phyloP scores from a whole-genome alignment of 2,888 invertebrate genomes.

The Cartodere bifasciata region DNA sequence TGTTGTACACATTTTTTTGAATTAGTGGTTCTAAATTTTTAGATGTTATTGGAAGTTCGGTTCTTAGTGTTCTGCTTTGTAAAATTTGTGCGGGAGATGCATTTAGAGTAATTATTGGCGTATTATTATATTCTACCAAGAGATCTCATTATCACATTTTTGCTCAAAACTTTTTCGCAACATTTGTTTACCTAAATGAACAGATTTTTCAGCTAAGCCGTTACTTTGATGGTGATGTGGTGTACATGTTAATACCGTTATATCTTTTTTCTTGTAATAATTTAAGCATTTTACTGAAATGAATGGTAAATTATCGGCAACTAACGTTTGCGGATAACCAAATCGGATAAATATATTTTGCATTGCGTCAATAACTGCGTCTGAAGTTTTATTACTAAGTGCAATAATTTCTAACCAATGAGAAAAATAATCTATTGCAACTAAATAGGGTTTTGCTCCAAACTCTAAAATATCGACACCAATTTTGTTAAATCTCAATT shows the following conservation, averaged over 20 bases:
- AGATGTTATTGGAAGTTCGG: slow-evolving; percentile 12
- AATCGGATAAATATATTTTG: slow-evolving; percentile 16
- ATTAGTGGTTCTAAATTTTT: slow-evolving; percentile 14
- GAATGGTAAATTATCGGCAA: slow-evolving; percentile 18
- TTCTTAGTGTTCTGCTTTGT: slow-evolving; percentile 14
- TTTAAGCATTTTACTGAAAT: slow-evolving; percentile 14
- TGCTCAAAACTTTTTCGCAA: slow-evolving; percentile 15
- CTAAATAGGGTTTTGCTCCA: slow-evolving; percentile 16
- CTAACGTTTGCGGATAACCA: slow-evolving; percentile 20
- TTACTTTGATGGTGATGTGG: slow-evolving; percentile 15
- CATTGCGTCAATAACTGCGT: slow-evolving; percentile 15
- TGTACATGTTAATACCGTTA: slow-evolving; percentile 13
- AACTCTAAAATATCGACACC: too few relatives aligned
- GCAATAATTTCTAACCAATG: slow-evolving; percentile 17
- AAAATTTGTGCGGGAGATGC: slow-evolving; percentile 17
- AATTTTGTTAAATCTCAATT: slow-evolving; percentile 16
- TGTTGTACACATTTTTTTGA: slow-evolving; percentile 9
- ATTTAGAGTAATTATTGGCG: slow-evolving; percentile 12
- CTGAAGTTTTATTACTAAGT: slow-evolving; percentile 15
- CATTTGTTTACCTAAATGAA: slow-evolving; percentile 17
- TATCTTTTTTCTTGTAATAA: slow-evolving; percentile 15
- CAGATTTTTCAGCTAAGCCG: slow-evolving; percentile 17
- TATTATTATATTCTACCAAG: too few relatives aligned
- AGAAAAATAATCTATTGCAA: slow-evolving; percentile 16
- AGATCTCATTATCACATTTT: too few relatives aligned